A percentile compares a stretch with the other conserved stretches of the same genome.
Evolutionary conservation across 2,113 vertebrate genomes (phyloP).

Genomic region (Leucosticte australis): DNA sequence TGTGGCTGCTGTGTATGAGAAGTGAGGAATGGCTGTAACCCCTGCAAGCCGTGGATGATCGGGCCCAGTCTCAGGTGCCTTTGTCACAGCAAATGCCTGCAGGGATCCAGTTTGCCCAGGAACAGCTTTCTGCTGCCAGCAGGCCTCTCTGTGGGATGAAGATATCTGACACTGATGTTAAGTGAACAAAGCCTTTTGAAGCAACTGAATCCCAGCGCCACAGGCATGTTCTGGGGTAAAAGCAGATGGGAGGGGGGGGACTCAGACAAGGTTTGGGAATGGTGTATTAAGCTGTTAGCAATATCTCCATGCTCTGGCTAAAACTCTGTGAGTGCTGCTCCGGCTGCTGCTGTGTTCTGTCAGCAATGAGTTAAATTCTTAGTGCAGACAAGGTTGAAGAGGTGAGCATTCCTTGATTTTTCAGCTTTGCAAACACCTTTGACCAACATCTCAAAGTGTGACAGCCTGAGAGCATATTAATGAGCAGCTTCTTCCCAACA

Average conservation of each 20-base stretch:
- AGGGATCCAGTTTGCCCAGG: neutral
- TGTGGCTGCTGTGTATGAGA: neutral
- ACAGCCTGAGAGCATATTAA: slow-evolving; percentile 3
- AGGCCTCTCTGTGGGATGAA: neutral
- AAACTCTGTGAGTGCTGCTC: neutral
- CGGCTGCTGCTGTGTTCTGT: neutral
- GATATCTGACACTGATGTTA: neutral
- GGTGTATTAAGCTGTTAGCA: neutral
- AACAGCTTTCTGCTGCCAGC: neutral
- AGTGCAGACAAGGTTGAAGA: neutral
- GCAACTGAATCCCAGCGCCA: neutral
- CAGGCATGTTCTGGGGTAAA: neutral
- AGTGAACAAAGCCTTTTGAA: neutral
- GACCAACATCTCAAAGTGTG: neutral
- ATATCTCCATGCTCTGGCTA: neutral
- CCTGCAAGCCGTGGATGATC: neutral
- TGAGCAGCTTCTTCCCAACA: neutral
- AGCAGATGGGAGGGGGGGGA: neutral
- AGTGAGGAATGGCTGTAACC: neutral
- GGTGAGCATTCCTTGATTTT: slow-evolving; percentile 26
- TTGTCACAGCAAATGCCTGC: neutral
- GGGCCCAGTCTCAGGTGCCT: neutral
- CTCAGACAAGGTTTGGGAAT: neutral
- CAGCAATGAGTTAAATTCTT: neutral
- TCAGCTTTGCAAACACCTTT: slow-evolving; percentile 19